Evolutionary conservation across 2,888 invertebrate species (phyloP), one percentile per base, ranked within the genome.

Genomic region (Andrena haemorrhoa): DNA sequence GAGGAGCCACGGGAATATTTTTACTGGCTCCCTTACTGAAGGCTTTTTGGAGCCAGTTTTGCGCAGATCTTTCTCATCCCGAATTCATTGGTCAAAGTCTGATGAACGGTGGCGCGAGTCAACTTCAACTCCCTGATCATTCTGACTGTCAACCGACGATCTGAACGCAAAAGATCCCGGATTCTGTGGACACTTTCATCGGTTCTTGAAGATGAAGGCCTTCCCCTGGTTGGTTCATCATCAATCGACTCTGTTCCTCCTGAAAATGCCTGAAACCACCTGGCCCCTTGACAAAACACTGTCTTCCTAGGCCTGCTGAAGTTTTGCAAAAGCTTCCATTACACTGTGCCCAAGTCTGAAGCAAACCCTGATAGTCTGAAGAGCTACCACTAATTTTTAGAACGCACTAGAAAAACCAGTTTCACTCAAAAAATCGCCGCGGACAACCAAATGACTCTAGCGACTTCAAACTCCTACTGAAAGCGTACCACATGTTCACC

Each of bases 141-240:
- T 26, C 47, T 53, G 47, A 82, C 31, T 29, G 61, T 82, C 61
- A 83, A 66, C 23, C 73, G 76, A 70, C 75, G 79, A 56, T 83
- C 63, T 12, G 74, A 74, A 35, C 53, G 26, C 66, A 79, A 20
- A 41, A 76, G 16, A 29, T 79, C 56, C 12, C 71, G 60, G 56
- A 79, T 58, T 23, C 63, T 60, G 1, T n/a, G 10, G 51, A 76
- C 73, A 51, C 79, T 76, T 51, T 70, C 66, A 64, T 73, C 68
- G 56, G 0, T 23, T 23, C 23, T 23, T 23, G 23, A 23, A 23
- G 23, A 23, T 23, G 23, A 23, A 23, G 58, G 77, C 16, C 76
- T 63, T 70, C 77, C 76, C 35, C 63, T 23, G 12, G 60, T 68
- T 26, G 66, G 75, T 58, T 75, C 68, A 31, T 86, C 81, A 4